These are phyloP conservation scores for Halcyon leucocephala DNA, from an alignment of 2,797 vertebrate species.

Conservation along the genomic window DNA sequence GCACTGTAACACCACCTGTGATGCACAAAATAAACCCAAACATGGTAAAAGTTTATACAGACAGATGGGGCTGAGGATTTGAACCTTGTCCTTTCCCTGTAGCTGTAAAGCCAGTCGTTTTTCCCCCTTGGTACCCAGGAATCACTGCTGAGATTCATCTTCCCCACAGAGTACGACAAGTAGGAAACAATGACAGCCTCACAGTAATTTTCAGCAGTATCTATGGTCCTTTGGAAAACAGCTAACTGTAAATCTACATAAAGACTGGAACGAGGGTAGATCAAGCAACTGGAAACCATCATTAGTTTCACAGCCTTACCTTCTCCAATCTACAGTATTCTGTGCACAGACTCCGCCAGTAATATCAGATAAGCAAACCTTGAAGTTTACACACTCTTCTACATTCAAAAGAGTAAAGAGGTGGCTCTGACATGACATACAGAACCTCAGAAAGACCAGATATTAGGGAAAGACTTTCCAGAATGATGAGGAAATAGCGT, in stretches of 20 bases:
- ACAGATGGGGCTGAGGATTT: neutral
- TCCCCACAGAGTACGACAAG: neutral
- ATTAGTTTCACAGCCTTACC: neutral
- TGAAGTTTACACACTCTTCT: neutral
- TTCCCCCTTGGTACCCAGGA: neutral
- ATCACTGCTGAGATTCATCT: neutral
- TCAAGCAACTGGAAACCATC: neutral
- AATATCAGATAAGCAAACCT: neutral
- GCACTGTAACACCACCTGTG: neutral
- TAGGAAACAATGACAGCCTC: neutral
- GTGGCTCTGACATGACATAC: neutral
- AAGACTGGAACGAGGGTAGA: neutral
- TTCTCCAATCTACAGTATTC: neutral
- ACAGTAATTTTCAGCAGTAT: neutral
- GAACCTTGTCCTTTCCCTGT: neutral
- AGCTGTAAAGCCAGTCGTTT: neutral
- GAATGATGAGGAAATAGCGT: neutral
- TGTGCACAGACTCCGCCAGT: neutral
- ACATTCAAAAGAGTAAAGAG: neutral
- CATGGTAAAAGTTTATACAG: neutral
- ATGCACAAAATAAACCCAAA: conserved; percentile 6
- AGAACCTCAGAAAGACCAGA: neutral
- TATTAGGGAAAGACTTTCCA: neutral
- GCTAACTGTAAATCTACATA: neutral
- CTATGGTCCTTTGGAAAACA: neutral